These are phyloP conservation scores for Montipora capricornis DNA, from an alignment of 64 coral and sea anemone genomes.

Conservation along the genomic window DNA sequence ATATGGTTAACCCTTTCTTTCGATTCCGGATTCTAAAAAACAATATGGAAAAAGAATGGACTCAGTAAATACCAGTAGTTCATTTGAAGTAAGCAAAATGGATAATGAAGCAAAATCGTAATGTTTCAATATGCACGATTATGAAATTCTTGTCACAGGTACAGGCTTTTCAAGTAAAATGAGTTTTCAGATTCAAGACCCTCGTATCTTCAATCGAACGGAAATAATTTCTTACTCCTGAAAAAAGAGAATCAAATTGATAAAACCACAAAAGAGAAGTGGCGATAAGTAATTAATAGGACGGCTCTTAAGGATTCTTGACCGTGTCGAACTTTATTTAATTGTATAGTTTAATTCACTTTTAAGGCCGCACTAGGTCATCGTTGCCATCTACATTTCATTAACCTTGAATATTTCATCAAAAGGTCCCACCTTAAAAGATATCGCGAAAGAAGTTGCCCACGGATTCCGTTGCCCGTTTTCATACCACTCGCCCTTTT, in stretches of 20 bases:
- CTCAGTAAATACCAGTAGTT: neutral
- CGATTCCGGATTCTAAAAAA: neutral
- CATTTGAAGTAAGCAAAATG: neutral
- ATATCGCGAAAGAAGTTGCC: conserved; percentile 64
- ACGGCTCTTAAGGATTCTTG: neutral
- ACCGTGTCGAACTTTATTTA: neutral
- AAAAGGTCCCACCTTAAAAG: conserved; percentile 70
- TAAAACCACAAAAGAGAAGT: neutral
- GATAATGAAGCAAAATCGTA: too few relatives aligned
- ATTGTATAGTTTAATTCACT: too few relatives aligned
- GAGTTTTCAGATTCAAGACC: too few relatives aligned
- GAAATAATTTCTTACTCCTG: too few relatives aligned
- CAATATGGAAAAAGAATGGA: neutral
- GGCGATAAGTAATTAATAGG: neutral
- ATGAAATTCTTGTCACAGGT: too few relatives aligned
- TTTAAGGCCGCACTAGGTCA: too few relatives aligned
- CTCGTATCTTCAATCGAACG: too few relatives aligned
- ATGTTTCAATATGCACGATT: too few relatives aligned
- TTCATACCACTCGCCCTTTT: conserved; percentile 83
- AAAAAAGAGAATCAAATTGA: neutral
- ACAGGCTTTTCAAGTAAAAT: too few relatives aligned
- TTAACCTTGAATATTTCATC: neutral
- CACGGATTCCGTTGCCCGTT: conserved; percentile 38
- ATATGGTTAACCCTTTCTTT: neutral
- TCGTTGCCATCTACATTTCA: neutral